Evolutionary conservation across 2,888 invertebrate species (phyloP), one percentile per base, ranked within the genome.

Genomic region (Athetis lepigone): DNA sequence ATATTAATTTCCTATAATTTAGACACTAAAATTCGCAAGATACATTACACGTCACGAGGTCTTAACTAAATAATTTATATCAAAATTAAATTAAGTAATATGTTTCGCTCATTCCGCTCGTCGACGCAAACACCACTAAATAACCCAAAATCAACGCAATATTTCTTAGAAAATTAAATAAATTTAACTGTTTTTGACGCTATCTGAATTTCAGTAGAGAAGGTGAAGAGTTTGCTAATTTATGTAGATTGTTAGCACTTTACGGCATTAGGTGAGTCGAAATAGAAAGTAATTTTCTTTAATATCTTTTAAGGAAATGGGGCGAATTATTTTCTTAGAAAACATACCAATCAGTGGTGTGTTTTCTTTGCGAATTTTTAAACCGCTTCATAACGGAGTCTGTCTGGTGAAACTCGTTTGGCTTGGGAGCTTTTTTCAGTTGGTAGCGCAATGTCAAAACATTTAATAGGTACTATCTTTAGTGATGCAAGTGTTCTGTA

Each of bases 281-380:
- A 87, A 88, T 88, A 88, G 87, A 89, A 90, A 91, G 91, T 91
- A 84, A 89, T 90, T 90, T 91, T 88, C 89, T 86, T 84, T 86
- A 87, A 89, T 87, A 87, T 82, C 84, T 80, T 79, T 79, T 55
- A 68, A 85, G 88, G 88, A 89, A 89, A 91, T 88, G 83, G 80
- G 83, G 85, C 66, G 77, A 83, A 82, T 72, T 73, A n/a, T n/a
- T 84, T 78, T 75, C 52, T 60, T 42, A 45, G 59, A 57, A 77
- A 75, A 71, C 56, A 57, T 69, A 63, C 71, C 59, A 62, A 74
- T 75, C 58, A 56, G 45, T 46, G 36, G 11, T 40, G 11, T 36
- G 8, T 9, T 52, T 49, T 42, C 18, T 36, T 19, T 23, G 13
- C 7, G 19, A n/a, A 45, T 40, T 23, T 52, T 55, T 21, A 18